A percentile compares a stretch with the other conserved stretches of the same genome.
Evolutionary conservation across 2,797 vertebrate genomes (phyloP).

Genomic region (Molossus molossus): DNA sequence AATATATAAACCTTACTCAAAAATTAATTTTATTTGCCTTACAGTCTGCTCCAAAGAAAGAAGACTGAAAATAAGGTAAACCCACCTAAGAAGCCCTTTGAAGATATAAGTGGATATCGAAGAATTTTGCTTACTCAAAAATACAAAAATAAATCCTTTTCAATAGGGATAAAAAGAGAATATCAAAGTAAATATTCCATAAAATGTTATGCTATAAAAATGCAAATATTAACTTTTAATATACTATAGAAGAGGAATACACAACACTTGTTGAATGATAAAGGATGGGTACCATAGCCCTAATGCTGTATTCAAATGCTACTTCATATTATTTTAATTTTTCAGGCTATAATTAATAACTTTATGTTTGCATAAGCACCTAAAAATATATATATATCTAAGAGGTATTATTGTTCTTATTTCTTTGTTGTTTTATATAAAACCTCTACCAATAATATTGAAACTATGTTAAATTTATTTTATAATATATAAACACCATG

Average conservation of each 20-base stretch:
- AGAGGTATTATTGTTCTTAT: conserved; percentile 26
- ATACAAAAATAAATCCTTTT: conserved; percentile 36
- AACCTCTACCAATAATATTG: not conserved
- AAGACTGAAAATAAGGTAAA: conserved; percentile 78
- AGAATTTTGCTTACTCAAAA: conserved; percentile 68
- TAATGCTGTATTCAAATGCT: conserved; percentile 55
- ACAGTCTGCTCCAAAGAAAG: conserved; percentile 64
- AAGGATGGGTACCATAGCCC: conserved; percentile 27
- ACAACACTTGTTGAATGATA: conserved; percentile 67
- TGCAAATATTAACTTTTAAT: conserved; percentile 67
- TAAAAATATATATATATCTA: conserved; percentile 63
- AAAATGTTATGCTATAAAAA: conserved; percentile 51
- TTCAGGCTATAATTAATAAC: conserved; percentile 43
- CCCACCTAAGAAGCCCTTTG: conserved; percentile 54
- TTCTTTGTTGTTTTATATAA: conserved; percentile 52
- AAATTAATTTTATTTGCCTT: conserved; percentile 78
- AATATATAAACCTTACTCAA: conserved; percentile 82
- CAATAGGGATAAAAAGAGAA: not conserved
- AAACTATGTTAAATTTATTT: conserved; percentile 59
- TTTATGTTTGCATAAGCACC: conserved; percentile 16
- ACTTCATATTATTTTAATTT: conserved; percentile 65
- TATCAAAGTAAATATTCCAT: conserved; percentile 63
- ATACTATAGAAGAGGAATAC: conserved; percentile 43
- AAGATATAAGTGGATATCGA: conserved; percentile 52
- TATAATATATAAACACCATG: not conserved